phyloP scores from a whole-genome alignment of 2,888 invertebrate genomes.

The Dioctria rufipes region DNA sequence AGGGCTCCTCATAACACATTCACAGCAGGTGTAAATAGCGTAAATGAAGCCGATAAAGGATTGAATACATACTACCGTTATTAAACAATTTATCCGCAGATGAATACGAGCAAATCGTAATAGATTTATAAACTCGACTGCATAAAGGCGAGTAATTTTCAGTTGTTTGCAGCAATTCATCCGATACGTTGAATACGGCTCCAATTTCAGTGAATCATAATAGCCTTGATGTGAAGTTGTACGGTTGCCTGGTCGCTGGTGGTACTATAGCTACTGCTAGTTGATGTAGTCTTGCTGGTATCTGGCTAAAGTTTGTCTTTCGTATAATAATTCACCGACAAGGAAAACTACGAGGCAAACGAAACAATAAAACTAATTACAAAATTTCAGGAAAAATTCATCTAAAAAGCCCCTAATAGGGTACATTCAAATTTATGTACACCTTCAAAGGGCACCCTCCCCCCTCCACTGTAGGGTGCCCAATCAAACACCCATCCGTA shows the following conservation, averaged over 20 bases:
- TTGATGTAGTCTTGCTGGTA: not conserved
- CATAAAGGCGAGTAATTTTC: conserved; percentile 42
- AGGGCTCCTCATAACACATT: not conserved
- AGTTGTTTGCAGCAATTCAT: conserved; percentile 45
- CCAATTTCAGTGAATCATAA: conserved; percentile 41
- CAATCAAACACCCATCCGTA: conserved; percentile 37
- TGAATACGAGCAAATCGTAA: conserved; percentile 30
- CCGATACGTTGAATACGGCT: conserved; percentile 40
- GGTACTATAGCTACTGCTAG: not conserved
- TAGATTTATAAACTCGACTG: conserved; percentile 39
- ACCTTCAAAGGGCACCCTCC: conserved; percentile 33
- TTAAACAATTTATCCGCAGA: conserved; percentile 31
- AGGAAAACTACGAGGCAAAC: not conserved
- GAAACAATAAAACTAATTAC: conserved; percentile 59
- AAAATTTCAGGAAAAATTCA: conserved; percentile 53
- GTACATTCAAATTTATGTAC: conserved; percentile 52
- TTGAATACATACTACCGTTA: conserved; percentile 16
- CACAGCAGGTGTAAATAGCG: conserved; percentile 1
- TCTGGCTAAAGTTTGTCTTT: conserved; percentile 37
- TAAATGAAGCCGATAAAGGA: conserved; percentile 39
- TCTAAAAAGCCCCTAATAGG: conserved; percentile 56
- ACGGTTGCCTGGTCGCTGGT: not conserved
- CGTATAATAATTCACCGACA: not conserved
- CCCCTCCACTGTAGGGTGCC: conserved; percentile 5
- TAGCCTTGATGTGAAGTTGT: not conserved